Evolutionary conservation across 35 echinoderm and acorn worm species (phyloP).

Genomic region (Stichopus chloronotus): DNA sequence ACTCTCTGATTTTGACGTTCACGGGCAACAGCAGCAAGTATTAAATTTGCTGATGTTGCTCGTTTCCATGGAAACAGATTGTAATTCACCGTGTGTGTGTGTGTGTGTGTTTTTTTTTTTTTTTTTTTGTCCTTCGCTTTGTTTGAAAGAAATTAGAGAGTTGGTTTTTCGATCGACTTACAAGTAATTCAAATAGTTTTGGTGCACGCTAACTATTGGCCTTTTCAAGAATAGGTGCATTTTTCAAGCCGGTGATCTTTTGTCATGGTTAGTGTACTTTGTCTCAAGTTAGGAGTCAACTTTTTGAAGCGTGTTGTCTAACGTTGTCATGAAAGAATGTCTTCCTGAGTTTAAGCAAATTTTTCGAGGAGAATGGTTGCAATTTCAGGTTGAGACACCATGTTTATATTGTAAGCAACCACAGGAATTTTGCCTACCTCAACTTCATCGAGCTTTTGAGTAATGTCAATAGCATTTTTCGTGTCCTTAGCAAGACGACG

Average conservation of each 20-base stretch:
- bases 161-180: neutral
- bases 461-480: neutral
- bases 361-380: neutral
- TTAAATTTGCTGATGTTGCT: neutral
- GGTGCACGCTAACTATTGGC: neutral
- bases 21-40: too few species aligned
- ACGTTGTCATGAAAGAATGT: neutral
- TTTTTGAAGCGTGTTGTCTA: neutral
- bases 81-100: neutral
- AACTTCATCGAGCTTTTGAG: neutral
- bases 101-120: too few species aligned
- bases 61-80: constrained; percentile 1
- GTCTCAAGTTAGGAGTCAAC: neutral
- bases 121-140: neutral
- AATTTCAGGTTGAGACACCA: constrained; percentile 4
- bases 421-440: constrained; percentile 6
- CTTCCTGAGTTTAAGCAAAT: neutral
- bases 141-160: neutral
- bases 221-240: constrained; percentile 10
- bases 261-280: neutral
- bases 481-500: neutral
- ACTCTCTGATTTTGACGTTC: too few species aligned
- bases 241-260: neutral
- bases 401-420: neutral
- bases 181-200: neutral